phyloP scores from a whole-genome alignment of 2,113 vertebrate genomes.

The Canis aureus region DNA sequence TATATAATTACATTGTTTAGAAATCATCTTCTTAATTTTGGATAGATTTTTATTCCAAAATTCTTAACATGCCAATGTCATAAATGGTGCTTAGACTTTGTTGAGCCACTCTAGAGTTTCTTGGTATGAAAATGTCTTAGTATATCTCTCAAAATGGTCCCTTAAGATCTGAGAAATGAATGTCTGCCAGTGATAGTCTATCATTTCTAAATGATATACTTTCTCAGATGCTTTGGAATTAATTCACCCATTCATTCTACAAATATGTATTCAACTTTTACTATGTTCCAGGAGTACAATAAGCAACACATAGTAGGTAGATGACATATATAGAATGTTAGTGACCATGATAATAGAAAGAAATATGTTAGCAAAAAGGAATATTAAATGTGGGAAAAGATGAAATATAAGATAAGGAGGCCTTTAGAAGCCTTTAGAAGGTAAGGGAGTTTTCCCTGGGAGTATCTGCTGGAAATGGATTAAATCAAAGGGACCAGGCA shows the following conservation, averaged over 20 bases:
- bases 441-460: neutral
- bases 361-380: neutral
- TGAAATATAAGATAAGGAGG: neutral
- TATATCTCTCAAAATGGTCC: neutral
- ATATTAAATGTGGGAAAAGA: neutral
- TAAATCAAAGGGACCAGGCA: neutral
- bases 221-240: neutral
- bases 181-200: neutral
- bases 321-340: neutral
- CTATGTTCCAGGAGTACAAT: neutral
- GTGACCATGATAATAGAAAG: neutral
- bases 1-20: neutral
- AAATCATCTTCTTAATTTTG: neutral
- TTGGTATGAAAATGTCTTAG: neutral
- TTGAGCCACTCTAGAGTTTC: neutral
- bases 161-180: neutral
- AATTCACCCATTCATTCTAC: neutral
- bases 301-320: neutral
- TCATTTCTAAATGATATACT: neutral
- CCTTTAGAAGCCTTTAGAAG: neutral
- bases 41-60: conserved; percentile 38
- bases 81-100: neutral
- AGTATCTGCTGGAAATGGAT: neutral
- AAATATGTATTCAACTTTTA: neutral
- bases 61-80: neutral